These are phyloP conservation scores for Prionace glauca DNA, from an alignment of 2,797 vertebrate genomes.

Conservation along the genomic window DNA sequence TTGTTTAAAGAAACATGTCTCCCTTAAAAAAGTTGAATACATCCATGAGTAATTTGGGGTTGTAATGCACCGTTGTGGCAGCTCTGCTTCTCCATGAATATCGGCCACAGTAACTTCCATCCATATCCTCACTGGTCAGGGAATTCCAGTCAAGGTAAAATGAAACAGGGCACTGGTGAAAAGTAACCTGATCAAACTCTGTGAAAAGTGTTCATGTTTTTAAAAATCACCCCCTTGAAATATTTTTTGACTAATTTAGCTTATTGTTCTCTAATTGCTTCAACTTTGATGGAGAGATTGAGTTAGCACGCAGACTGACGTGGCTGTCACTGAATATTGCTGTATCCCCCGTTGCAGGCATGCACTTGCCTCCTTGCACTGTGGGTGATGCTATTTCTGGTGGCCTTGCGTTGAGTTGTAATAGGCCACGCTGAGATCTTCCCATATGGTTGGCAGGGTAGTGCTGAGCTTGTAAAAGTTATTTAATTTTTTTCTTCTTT, in stretches of 20 bases:
- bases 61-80: too few relatives aligned
- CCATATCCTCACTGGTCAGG: not conserved
- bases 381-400: conserved; percentile 2
- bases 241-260: not conserved
- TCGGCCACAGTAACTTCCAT: not conserved
- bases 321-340: not conserved
- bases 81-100: not conserved
- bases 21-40: too few relatives aligned
- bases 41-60: too few relatives aligned
- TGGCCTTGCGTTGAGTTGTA: not conserved
- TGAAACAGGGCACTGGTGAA: not conserved
- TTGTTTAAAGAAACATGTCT: too few relatives aligned
- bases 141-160: not conserved
- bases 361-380: not conserved
- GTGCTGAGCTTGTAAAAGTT: not conserved
- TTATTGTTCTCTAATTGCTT: not conserved
- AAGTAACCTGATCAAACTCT: not conserved
- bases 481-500: not conserved
- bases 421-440: not conserved
- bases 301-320: not conserved
- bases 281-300: not conserved
- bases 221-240: not conserved
- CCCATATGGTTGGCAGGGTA: not conserved
- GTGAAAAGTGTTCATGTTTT: not conserved
- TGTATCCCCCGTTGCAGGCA: not conserved